These are phyloP conservation scores for Terrapene triunguis DNA, from an alignment of 2,113 vertebrate genomes.

Conservation along the genomic window DNA sequence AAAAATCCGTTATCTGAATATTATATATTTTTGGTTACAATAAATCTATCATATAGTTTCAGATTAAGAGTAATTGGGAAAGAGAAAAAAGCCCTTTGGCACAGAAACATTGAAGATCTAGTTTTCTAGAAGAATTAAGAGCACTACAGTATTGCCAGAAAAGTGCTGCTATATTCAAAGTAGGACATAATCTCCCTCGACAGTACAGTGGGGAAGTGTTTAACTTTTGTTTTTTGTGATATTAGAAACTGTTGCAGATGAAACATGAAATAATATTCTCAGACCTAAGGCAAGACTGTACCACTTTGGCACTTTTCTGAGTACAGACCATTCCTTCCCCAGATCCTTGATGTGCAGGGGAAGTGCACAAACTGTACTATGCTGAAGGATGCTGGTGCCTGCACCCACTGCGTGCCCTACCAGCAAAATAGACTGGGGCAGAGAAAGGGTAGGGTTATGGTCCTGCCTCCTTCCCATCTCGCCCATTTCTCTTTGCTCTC, in stretches of 20 bases:
- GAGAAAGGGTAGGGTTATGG: neutral
- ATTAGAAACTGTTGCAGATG: neutral
- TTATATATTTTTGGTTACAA: neutral
- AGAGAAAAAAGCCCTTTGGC: neutral
- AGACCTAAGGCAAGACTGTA: neutral
- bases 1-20: neutral
- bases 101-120: neutral
- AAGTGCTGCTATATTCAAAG: neutral
- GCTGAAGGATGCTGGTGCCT: neutral
- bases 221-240: neutral
- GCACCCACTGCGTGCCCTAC: neutral
- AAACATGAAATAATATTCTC: neutral
- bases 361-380: neutral
- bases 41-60: constrained; percentile 8
- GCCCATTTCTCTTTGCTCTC: neutral
- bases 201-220: neutral
- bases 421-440: neutral
- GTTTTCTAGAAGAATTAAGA: neutral
- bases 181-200: neutral
- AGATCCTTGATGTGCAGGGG: neutral
- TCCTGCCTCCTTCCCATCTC: neutral
- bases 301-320: neutral
- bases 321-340: neutral
- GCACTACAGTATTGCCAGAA: neutral
- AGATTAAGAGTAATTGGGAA: neutral